Conservation (phyloP, 2,113 vertebrate genomes). For the Polyodon spathula region DNA sequence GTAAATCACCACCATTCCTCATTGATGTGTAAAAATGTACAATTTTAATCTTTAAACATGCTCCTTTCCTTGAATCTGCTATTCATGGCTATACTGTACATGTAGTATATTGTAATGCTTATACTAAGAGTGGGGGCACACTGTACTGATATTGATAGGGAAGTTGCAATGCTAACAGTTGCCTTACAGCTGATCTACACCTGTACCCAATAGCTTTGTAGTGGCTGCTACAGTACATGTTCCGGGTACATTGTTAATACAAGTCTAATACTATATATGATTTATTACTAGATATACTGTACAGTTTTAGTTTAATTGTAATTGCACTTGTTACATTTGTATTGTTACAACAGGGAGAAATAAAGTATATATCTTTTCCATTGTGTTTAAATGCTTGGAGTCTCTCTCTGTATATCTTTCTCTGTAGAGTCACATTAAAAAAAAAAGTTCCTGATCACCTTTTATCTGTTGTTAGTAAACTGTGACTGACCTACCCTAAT, state of each 20-base stretch:
- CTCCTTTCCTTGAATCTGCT: no score
- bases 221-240: conserved; percentile 51
- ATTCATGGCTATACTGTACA: no score
- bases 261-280: conserved; percentile 32
- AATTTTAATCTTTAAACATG: no score
- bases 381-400: conserved; percentile 44
- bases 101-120: conserved; percentile 39
- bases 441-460: no score
- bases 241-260: conserved; percentile 39
- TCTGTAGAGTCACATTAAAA: no score
- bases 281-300: conserved; percentile 49
- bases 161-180: conserved; percentile 55
- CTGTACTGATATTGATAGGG: conserved; percentile 35
- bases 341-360: conserved; percentile 55
- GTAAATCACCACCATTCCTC: no score
- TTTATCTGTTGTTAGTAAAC: no score
- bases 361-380: conserved; percentile 63
- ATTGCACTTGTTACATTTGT: conserved; percentile 66
- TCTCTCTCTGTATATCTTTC: no score
- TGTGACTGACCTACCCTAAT: no score
- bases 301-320: conserved; percentile 45
- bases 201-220: conserved; percentile 51
- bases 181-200: conserved; percentile 56
- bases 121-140: conserved; percentile 23
- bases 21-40: no score